Conservation (phyloP, 2,888 invertebrate genomes). For the Drepanosiphum platanoidis region DNA sequence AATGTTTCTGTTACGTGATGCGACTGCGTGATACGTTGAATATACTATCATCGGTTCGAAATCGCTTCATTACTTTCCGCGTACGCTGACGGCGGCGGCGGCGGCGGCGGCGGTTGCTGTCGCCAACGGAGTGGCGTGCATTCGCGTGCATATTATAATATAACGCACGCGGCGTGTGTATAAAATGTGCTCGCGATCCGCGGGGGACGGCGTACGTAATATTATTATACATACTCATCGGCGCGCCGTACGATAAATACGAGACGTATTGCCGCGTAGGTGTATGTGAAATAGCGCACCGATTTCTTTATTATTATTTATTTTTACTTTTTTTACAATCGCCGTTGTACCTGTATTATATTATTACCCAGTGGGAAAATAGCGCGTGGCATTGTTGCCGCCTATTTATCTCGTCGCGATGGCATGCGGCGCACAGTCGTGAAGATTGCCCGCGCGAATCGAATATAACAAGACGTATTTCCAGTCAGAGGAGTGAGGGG, state of each 20-base stretch:
- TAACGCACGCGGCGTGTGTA: neutral
- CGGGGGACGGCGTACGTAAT: too few species aligned
- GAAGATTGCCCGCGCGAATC: constrained; percentile 15
- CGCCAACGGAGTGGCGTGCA: neutral
- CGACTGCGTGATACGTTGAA: neutral
- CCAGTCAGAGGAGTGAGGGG: neutral
- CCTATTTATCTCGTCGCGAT: constrained; percentile 10
- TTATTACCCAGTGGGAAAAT: constrained; percentile 53
- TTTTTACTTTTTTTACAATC: neutral
- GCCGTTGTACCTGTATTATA: constrained; percentile 42
- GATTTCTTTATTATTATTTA: constrained; percentile 51
- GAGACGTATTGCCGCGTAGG: neutral
- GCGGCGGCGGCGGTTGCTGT: neutral
- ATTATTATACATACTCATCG: neutral
- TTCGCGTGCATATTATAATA: neutral
- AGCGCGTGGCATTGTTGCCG: constrained; percentile 36
- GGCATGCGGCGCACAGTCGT: constrained; percentile 4
- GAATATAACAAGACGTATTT: neutral
- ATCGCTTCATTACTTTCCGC: neutral
- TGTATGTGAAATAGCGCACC: constrained; percentile 14
- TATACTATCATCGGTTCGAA: neutral
- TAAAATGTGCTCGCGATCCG: neutral
- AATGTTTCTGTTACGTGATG: neutral
- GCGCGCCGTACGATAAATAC: neutral
- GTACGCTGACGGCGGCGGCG: neutral